These are phyloP conservation scores for Phalanger gymnotis DNA, from an alignment of 2,797 vertebrate genomes.

Conservation along the genomic window DNA sequence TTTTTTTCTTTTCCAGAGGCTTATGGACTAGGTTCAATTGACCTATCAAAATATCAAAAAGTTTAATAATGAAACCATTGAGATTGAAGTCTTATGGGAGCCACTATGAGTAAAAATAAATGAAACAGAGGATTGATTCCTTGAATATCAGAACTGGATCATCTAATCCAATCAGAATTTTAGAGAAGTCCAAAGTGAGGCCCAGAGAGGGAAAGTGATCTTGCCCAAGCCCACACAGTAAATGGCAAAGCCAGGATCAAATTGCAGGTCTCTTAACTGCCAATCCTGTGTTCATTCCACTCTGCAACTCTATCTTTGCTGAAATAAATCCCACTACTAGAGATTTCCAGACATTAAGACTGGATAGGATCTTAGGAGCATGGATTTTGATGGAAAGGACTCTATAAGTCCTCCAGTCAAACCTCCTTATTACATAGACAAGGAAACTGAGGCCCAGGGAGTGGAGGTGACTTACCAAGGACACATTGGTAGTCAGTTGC, in stretches of 20 bases:
- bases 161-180: background rate
- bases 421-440: background rate
- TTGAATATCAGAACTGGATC: background rate
- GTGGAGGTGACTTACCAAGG: background rate
- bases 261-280: background rate
- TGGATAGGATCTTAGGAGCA: background rate
- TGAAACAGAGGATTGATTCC: background rate
- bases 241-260: background rate
- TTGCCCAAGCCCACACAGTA: background rate
- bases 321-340: background rate
- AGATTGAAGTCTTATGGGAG: conserved; percentile 56
- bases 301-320: background rate
- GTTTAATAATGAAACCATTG: conserved; percentile 19
- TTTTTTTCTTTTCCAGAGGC: conserved; percentile 3
- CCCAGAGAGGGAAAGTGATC: background rate
- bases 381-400: background rate
- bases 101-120: conserved; percentile 36
- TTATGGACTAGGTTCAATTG: conserved; percentile 59
- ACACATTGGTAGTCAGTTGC: background rate
- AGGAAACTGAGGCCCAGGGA: background rate
- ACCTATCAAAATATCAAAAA: conserved; percentile 14
- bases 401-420: background rate
- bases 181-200: background rate
- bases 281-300: background rate
- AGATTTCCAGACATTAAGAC: background rate